These are phyloP conservation scores for Eumerus sabulonum DNA, from an alignment of 2,888 invertebrate species.

Conservation along the genomic window DNA sequence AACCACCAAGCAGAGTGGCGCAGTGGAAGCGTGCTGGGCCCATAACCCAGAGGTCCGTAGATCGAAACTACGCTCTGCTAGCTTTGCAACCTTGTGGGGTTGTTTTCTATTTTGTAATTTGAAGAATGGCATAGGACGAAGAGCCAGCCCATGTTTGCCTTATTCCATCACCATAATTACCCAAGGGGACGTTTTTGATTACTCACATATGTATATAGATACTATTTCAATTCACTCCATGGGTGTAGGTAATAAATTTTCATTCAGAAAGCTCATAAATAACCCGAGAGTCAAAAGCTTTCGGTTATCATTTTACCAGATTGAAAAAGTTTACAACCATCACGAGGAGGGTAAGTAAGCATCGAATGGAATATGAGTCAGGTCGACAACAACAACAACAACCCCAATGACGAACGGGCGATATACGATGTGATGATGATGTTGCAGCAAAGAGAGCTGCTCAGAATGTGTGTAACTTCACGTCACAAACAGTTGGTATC, in stretches of 20 bases:
- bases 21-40: constrained; percentile 87
- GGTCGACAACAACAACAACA: constrained; percentile 38
- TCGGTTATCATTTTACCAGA: constrained; percentile 58
- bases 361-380: not conserved
- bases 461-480: constrained; percentile 45
- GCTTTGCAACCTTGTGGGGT: not conserved
- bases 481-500: constrained; percentile 56
- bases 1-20: constrained; percentile 82
- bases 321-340: constrained; percentile 56
- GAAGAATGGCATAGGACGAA: not conserved
- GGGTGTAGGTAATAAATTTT: constrained; percentile 47
- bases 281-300: constrained; percentile 54
- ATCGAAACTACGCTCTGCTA: constrained; percentile 73
- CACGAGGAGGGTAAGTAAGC: not conserved
- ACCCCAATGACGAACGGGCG: constrained; percentile 15
- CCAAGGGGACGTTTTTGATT: constrained; percentile 16
- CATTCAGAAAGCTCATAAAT: constrained; percentile 60
- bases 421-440: constrained; percentile 16
- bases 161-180: constrained; percentile 48
- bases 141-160: not conserved
- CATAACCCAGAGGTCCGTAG: constrained; percentile 80
- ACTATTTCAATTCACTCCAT: constrained; percentile 26
- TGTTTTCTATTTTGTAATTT: not conserved
- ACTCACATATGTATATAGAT: not conserved
- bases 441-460: constrained; percentile 17